Evolutionary conservation across 2,113 vertebrate species (phyloP).

Genomic region (Tachycineta bicolor): DNA sequence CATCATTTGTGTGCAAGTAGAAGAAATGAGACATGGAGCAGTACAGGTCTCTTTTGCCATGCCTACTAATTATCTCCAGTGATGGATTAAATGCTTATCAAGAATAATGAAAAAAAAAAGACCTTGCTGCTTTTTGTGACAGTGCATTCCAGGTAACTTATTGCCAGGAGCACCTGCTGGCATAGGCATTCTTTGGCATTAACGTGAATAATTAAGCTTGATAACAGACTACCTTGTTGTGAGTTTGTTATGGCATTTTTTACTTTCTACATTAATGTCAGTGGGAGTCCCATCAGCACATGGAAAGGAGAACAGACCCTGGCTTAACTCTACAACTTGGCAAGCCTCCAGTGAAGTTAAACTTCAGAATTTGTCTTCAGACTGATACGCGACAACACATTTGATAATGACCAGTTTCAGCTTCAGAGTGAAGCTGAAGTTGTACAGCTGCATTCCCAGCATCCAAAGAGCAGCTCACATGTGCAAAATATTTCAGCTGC

Average conservation of each 20-base stretch:
- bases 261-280: slow-evolving; percentile 5
- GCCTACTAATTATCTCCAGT: slow-evolving; percentile 12
- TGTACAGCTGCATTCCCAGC: slow-evolving; percentile 32
- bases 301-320: not conserved
- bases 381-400: not conserved
- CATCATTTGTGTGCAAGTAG: not conserved
- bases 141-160: not conserved
- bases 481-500: slow-evolving; percentile 42
- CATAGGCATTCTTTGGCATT: not conserved
- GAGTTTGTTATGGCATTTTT: slow-evolving; percentile 5
- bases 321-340: not conserved
- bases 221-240: not conserved
- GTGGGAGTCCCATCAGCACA: not conserved
- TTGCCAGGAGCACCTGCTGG: not conserved
- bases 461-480: slow-evolving; percentile 18
- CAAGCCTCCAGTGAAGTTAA: not conserved
- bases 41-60: not conserved
- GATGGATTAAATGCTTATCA: not conserved
- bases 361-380: slow-evolving; percentile 46
- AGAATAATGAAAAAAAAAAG: not conserved
- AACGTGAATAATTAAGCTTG: slow-evolving; percentile 4
- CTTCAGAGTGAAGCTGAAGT: slow-evolving; percentile 42
- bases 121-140: not conserved
- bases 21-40: not conserved
- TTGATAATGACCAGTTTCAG: slow-evolving; percentile 16